These are phyloP conservation scores for Darevskia nairensis DNA, from an alignment of 2,797 vertebrate genomes.

Conservation along the genomic window DNA sequence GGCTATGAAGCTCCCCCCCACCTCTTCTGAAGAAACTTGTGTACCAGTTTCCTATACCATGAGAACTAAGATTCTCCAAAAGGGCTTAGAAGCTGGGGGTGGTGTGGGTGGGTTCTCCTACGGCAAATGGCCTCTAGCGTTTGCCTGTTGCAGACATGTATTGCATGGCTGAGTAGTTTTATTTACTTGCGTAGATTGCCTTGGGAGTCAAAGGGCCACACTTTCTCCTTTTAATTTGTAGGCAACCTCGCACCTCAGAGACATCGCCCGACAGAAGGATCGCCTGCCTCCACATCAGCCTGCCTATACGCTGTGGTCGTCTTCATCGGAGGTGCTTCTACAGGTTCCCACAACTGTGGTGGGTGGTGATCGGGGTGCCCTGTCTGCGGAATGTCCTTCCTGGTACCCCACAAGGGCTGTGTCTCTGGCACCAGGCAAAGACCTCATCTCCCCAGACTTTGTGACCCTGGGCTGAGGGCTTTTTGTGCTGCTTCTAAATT, in stretches of 20 bases:
- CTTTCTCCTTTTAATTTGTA: background rate
- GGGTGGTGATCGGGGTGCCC: background rate
- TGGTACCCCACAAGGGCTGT: background rate
- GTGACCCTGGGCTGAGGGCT: background rate
- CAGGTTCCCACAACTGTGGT: background rate
- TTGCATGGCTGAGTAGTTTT: background rate
- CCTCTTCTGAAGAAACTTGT: background rate
- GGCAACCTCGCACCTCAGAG: background rate
- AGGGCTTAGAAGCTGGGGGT: background rate
- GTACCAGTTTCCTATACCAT: background rate
- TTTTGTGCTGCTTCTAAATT: background rate
- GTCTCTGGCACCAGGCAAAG: background rate
- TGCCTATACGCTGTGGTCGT: background rate
- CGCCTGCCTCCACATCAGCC: background rate
- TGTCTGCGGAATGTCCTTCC: background rate
- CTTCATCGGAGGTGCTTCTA: background rate
- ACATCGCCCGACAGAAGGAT: background rate
- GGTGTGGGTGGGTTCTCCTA: background rate
- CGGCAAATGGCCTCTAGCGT: background rate
- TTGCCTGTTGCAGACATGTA: background rate
- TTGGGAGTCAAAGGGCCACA: background rate
- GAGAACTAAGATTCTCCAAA: background rate
- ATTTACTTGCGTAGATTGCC: background rate
- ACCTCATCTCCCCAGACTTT: background rate
- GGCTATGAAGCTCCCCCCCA: background rate